Evolutionary conservation across 2,113 vertebrate genomes (phyloP), one percentile per base, ranked within the genome.

Genomic region (Campylomormyrus tamandua): DNA sequence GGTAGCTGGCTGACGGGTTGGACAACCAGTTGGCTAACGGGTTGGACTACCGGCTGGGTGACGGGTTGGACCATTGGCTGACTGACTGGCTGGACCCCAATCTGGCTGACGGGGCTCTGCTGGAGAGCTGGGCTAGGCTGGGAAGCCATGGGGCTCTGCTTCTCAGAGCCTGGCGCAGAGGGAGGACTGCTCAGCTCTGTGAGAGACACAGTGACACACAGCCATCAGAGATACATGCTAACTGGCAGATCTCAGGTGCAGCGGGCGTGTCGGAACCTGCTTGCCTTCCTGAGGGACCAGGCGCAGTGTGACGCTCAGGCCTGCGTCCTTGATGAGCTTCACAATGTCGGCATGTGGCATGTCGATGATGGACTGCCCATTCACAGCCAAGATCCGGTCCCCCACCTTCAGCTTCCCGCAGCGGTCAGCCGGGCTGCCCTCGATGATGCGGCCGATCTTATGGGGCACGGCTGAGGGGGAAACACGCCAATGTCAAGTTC

Each of bases 341-440:
- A 99, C 98, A 35, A 99, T 99, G 95, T 99, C 98, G 90, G 98
- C 98, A 87, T 99, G 98, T 92, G 98, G 98, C 98, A 99, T 99
- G 96, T 97, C 99, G 94, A 99, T 98, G 93, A 99, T 99, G 89
- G 98, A 99, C 95, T 99, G 98, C 94, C 97, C 96, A 52, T 99
- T 99, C 94, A 99, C 98, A 46, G 98, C 98, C 96, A 99, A 96
- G 94, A 99, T 99, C 93, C 98, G 97, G 95, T 99, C 98, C 91
- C 98, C 98, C 86, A 99, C 98, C 95, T 99, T 99, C 87, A 99
- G 96, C 93, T 98, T 98, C 90, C 97, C 97, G 92, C 98, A 99
- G 93, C 98, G 97, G 95, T 99, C 98, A 0, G 98, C 98, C 15
- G 98, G 98, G 90, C 98, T 99, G 92, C 98, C 98, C 93, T 99